These are phyloP conservation scores for Epinephelus lanceolatus DNA, from an alignment of 2,113 vertebrate genomes.

Conservation along the genomic window DNA sequence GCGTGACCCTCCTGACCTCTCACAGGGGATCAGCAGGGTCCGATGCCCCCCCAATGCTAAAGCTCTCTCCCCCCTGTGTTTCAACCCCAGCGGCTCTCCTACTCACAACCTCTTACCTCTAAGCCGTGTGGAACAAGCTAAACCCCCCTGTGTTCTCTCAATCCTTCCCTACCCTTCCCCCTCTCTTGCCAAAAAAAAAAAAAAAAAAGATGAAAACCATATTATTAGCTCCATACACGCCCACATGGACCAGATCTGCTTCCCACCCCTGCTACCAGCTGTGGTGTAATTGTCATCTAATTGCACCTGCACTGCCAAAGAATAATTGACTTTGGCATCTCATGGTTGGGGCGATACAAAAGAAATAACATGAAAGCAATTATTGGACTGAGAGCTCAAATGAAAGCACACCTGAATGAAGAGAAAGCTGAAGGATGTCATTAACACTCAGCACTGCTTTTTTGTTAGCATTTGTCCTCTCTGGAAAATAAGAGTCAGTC, in stretches of 20 bases:
- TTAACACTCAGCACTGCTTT: conserved; percentile 58
- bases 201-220: conserved; percentile 62
- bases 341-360: conserved; percentile 70
- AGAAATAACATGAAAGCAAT: conserved; percentile 81
- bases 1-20: conserved; percentile 82
- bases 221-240: conserved; percentile 76
- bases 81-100: conserved; percentile 52
- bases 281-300: conserved; percentile 86
- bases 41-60: conserved; percentile 48
- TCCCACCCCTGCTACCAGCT: conserved; percentile 79
- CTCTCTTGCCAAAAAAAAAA: conserved; percentile 4
- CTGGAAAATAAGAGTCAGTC: conserved; percentile 43
- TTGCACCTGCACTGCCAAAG: conserved; percentile 84
- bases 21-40: conserved; percentile 72
- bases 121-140: conserved; percentile 74
- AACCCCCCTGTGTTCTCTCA: conserved; percentile 62
- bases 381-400: conserved; percentile 60
- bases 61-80: conserved; percentile 46
- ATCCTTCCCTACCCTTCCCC: conserved; percentile 34
- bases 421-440: conserved; percentile 71
- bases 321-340: conserved; percentile 84
- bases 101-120: conserved; percentile 74
- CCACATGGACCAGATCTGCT: conserved; percentile 67
- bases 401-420: conserved; percentile 73
- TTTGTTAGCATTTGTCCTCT: conserved; percentile 37